These are phyloP conservation scores for Hypsopygia costalis DNA, from an alignment of 2,888 invertebrate species.

Conservation along the genomic window DNA sequence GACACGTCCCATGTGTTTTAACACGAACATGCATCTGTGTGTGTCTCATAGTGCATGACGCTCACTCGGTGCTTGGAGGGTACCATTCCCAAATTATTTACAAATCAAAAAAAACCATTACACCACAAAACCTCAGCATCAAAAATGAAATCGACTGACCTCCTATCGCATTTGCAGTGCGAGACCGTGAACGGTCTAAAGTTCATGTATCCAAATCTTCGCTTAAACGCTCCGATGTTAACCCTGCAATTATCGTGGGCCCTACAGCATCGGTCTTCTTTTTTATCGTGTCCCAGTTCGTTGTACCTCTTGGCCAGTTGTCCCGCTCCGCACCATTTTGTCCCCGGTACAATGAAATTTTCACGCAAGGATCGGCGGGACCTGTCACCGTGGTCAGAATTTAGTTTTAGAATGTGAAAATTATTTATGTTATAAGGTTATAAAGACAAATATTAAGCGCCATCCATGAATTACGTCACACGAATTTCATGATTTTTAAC, in stretches of 20 bases:
- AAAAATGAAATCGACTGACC: conserved; percentile 70
- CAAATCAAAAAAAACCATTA: too few species aligned
- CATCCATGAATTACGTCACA: too few species aligned
- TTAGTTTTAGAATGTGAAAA: background rate
- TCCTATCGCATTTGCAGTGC: conserved; percentile 88
- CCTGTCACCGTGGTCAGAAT: conserved; percentile 41
- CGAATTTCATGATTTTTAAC: too few species aligned
- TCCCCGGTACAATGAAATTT: conserved; percentile 83
- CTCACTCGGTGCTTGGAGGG: too few species aligned
- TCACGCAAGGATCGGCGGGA: conserved; percentile 68
- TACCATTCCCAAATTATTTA: too few species aligned
- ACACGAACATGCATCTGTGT: too few species aligned
- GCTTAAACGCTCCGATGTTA: conserved; percentile 82
- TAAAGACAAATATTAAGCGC: too few species aligned
- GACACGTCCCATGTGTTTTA: too few species aligned
- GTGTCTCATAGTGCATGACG: too few species aligned
- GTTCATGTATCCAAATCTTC: conserved; percentile 84
- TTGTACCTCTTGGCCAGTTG: conserved; percentile 79
- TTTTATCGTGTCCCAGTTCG: conserved; percentile 75
- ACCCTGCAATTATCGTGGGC: conserved; percentile 86
- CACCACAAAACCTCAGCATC: too few species aligned
- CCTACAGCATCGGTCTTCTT: conserved; percentile 86
- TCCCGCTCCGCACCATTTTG: conserved; percentile 88
- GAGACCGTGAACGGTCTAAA: conserved; percentile 86
- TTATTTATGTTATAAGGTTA: too few species aligned